phyloP scores from a whole-genome alignment of 35 echinoderm and acorn worm genomes.

The Lytechinus pictus region DNA sequence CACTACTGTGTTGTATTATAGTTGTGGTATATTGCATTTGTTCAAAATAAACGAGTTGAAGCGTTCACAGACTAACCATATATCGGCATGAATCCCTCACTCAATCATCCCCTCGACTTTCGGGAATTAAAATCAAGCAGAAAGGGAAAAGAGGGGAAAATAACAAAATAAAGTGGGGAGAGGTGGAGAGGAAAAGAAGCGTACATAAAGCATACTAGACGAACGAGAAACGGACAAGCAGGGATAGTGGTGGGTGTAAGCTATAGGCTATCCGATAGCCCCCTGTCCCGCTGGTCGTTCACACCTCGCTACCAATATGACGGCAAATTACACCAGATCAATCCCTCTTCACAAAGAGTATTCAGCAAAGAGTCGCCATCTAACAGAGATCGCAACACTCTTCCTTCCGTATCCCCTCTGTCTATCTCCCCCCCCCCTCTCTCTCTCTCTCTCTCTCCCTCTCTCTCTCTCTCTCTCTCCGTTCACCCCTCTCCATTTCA shows the following conservation, averaged over 20 bases:
- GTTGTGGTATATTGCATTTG: neutral
- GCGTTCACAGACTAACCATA: neutral
- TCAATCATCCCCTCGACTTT: neutral
- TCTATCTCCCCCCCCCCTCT: neutral
- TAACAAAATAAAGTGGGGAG: neutral
- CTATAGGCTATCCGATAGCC: neutral
- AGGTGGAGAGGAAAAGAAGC: neutral
- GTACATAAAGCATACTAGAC: conserved; percentile 3
- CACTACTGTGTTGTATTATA: no score
- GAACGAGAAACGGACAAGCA: neutral
- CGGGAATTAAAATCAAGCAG: neutral
- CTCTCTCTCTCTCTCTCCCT: neutral
- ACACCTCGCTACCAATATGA: conserved; percentile 9
- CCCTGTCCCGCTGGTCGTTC: neutral
- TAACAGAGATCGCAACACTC: neutral
- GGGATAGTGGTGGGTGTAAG: neutral
- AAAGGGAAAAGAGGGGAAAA: neutral
- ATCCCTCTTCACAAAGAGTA: neutral
- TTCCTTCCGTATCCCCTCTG: neutral
- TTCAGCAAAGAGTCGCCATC: neutral
- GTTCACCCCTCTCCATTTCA: neutral
- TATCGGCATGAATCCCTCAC: neutral
- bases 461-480: neutral
- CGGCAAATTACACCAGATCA: conserved; percentile 17
- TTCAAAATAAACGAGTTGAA: neutral